Evolutionary conservation across 2,888 invertebrate genomes (phyloP), one percentile per base, ranked within the genome.

Genomic region (Dioctria rufipes): DNA sequence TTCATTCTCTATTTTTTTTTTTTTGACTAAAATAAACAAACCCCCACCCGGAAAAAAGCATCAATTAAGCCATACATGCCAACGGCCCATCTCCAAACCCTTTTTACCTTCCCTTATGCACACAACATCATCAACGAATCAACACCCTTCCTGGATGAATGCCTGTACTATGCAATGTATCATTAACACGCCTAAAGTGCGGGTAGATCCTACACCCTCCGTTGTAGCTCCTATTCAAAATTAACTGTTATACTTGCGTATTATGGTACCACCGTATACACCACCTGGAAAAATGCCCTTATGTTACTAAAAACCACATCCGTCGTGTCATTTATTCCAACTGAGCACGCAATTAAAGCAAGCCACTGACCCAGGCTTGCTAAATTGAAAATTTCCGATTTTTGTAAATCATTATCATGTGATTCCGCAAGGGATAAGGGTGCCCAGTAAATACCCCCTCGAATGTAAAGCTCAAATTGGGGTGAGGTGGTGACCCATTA

Each of bases 371-470:
- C 67, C 46, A 49, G 43, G 49, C 49, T 37, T 43, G 49, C 25
- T 25, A 67, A 67, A 67, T 49, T 49, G 67, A 61, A 75, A 61
- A 61, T 75, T 75, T 75, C 61, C 75, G 75, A 75, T 60, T 60
- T 61, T 75, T 75, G 46, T 75, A 61, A 75, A 75, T 75, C 58
- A 58, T 73, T 25, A 25, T 25, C 25, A 25, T 25, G 4, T 73
- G 40, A 25, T 51, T 51, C 8, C 51, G 6, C 51, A 11, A 2
- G 51, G 8, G 6, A 11, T 6, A 51, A 51, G 11, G 25, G 25
- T 2, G 25, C 2, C 25, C 25, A 25, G 25, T 25, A 25, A 25
- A 25, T 25, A 25, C 25, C 25, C 25, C 25, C 25, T 51, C 2
- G 6, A 51, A 51, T 51, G 51, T 6, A 51, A 51, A 51, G 11